phyloP scores from a whole-genome alignment of 1,140 invertebrate species.

The Paraescarpia echinospica region DNA sequence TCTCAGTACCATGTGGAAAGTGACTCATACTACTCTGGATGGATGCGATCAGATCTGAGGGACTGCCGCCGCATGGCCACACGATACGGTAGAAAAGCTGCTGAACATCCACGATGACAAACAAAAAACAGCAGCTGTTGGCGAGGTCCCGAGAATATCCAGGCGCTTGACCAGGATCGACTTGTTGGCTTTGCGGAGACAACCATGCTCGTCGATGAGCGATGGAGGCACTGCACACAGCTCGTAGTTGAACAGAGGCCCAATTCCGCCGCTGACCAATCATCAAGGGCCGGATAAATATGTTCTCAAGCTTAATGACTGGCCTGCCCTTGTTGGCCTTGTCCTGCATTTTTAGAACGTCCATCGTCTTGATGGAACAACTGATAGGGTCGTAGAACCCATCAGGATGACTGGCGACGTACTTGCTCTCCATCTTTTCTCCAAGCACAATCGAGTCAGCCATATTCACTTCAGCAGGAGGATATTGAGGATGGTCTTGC shows the following conservation, averaged over 20 bases:
- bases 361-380: constrained; percentile 5
- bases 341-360: neutral
- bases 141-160: neutral
- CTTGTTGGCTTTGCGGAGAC: constrained; percentile 18
- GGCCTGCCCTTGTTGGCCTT: constrained; percentile 10
- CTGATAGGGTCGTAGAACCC: too few species aligned
- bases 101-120: too few species aligned
- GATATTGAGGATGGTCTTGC: too few species aligned
- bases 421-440: too few species aligned
- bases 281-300: neutral
- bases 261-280: constrained; percentile 4
- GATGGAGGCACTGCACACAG: constrained; percentile 18
- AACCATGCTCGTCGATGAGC: constrained; percentile 18
- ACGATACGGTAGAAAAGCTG: too few species aligned
- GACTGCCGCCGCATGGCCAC: neutral
- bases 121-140: too few species aligned
- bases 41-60: constrained; percentile 20
- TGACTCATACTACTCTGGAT: constrained; percentile 1
- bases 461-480: too few species aligned
- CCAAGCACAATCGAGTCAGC: too few species aligned
- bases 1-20: constrained; percentile 16
- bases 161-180: neutral
- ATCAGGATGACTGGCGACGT: too few species aligned
- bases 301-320: constrained; percentile 13
- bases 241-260: constrained; percentile 4